Evolutionary conservation across 1,140 invertebrate species (phyloP), one percentile per base, ranked within the genome.

Genomic region (Drosophila azteca): DNA sequence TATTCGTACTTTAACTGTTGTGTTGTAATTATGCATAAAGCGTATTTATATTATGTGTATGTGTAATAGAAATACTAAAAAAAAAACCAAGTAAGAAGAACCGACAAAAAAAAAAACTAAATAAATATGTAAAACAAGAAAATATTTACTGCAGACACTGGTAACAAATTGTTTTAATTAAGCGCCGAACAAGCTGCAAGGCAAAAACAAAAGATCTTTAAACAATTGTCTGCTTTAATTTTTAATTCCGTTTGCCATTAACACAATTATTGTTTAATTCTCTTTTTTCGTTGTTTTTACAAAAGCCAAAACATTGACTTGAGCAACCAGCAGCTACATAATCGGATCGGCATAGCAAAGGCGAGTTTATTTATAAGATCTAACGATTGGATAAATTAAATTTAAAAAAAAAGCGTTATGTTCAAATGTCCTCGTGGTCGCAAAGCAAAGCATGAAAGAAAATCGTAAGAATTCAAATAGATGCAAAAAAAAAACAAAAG

Each of bases 1-100:
- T 85, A 85, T 90, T 90, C 81, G 68, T 85, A 85, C 77, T 90
- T 90, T 90, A 90, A 90, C 73, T 90, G 87, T 90, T 90, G 87
- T 90, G 87, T 90, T 90, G 85, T 90, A 90, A 88, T 88, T 88
- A 88, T 83, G 83, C 83, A 82, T 83, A 87, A 88, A 79, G 75
- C 79, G 79, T 88, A 88, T 89, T 82, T 82, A 83, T 39, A 83
- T 89, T 88, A 88, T 88, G 83, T 88, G 83, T 90, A 81, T 90
- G 79, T 85, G 69, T 79, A 84, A 84, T 57, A 79, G 65, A 73
- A 63, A 74, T 64, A 70, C 35, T 39, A 60, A 66, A 61, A 49
- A 44, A 49, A 60, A 60, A 62, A 55, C 64, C 58, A 52, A 79
- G 57, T 59, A 55, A 66, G 54, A 52, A 79, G 68, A 87, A 70